These are phyloP conservation scores for Bombus polaris DNA, from an alignment of 1,140 invertebrate genomes.

Conservation along the genomic window DNA sequence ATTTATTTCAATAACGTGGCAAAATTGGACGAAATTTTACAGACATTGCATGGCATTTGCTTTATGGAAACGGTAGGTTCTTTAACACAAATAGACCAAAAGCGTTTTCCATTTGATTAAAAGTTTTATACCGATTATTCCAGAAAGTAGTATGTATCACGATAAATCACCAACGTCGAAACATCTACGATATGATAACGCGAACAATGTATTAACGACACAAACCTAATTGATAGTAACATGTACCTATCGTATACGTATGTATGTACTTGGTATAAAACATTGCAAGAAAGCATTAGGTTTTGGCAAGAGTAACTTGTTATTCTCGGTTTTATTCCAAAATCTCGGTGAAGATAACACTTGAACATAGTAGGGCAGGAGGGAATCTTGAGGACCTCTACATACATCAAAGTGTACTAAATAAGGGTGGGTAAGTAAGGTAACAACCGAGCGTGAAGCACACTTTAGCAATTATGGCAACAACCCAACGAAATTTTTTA, in stretches of 20 bases:
- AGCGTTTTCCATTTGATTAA: no score
- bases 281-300: background rate
- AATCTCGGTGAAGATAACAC: constrained; percentile 38
- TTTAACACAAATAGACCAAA: no score
- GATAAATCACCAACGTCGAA: no score
- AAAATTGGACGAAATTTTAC: no score
- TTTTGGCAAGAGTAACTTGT: constrained; percentile 4
- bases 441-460: constrained; percentile 26
- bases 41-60: accelerated
- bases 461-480: constrained; percentile 41
- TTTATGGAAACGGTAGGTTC: no score
- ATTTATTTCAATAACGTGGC: background rate
- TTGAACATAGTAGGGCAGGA: constrained; percentile 30
- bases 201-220: no score
- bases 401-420: constrained; percentile 22
- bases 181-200: no score
- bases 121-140: no score
- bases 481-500: constrained; percentile 9
- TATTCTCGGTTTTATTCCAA: constrained; percentile 7
- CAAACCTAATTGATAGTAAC: no score
- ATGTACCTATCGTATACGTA: no score
- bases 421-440: constrained; percentile 1
- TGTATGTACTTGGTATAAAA: no score
- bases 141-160: no score
- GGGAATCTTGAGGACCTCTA: constrained; percentile 42